Conservation (phyloP, 1,140 invertebrate genomes). For the Hormaphis cornu region DNA sequence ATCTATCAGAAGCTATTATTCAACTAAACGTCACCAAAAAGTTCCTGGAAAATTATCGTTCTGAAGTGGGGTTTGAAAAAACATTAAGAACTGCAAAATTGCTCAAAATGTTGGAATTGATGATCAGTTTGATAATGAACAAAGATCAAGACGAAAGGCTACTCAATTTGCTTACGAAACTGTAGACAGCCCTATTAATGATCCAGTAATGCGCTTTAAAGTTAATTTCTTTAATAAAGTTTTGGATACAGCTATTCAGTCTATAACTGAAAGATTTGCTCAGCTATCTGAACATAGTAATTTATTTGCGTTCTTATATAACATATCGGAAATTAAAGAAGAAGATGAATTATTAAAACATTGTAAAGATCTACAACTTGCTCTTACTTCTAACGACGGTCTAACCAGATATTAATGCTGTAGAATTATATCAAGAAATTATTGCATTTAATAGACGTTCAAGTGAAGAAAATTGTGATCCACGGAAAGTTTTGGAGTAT, state of each 20-base stretch:
- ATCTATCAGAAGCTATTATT: neutral
- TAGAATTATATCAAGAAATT: neutral
- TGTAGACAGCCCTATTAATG: neutral
- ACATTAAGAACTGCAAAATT: neutral
- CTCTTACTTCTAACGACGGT: neutral
- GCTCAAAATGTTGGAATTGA: neutral
- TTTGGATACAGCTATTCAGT: conserved; percentile 1
- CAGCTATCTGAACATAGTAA: neutral
- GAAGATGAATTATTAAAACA: neutral
- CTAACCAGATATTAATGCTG: neutral
- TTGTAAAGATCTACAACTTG: neutral
- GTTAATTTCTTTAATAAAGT: neutral
- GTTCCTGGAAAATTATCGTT: neutral
- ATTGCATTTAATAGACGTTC: neutral
- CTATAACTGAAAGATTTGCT: neutral
- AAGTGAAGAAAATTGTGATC: neutral
- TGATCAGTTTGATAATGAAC: neutral
- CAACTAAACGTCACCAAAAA: neutral
- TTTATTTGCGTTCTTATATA: conserved; percentile 38
- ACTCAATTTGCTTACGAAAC: neutral
- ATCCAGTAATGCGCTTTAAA: neutral
- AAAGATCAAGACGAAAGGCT: neutral
- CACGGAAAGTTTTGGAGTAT: neutral
- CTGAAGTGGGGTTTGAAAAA: neutral
- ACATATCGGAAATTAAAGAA: conserved; percentile 36